Evolutionary conservation across 2,113 vertebrate species (phyloP).

Genomic region (Tichodroma muraria): DNA sequence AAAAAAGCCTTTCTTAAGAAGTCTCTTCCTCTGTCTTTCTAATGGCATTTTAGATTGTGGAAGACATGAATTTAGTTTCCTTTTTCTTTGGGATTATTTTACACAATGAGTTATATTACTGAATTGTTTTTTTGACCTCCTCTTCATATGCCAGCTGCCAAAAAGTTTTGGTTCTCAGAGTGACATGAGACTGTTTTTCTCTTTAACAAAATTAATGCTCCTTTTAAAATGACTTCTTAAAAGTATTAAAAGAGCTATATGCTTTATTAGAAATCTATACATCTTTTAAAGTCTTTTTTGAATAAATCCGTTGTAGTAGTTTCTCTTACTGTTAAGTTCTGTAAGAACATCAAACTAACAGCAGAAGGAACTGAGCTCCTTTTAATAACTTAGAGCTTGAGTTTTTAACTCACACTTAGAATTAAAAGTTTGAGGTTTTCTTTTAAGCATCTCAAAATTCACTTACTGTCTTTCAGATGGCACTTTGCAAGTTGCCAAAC

Average conservation of each 20-base stretch:
- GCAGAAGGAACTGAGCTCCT: not conserved
- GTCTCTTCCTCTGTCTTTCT: slow-evolving; percentile 25
- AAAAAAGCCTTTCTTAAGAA: slow-evolving; percentile 38
- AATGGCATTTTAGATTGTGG: not conserved
- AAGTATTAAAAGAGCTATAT: not conserved
- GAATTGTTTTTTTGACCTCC: not conserved
- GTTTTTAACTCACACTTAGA: not conserved
- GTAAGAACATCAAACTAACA: not conserved
- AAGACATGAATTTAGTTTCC: not conserved
- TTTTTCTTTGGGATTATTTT: not conserved
- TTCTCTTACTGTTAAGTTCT: not conserved
- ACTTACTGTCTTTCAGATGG: not conserved
- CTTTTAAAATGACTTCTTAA: not conserved
- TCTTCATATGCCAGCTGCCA: not conserved
- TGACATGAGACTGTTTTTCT: not conserved
- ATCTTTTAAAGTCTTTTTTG: not conserved
- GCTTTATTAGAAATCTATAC: not conserved
- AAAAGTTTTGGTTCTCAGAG: not conserved
- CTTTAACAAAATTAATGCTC: not conserved
- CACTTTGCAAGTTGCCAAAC: not conserved
- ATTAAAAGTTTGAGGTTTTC: not conserved
- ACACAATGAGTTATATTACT: not conserved
- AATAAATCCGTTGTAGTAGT: not conserved
- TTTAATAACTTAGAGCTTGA: not conserved
- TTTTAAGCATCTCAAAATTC: not conserved